phyloP scores from a whole-genome alignment of 2,113 vertebrate genomes.

The Tyrannus savana region DNA sequence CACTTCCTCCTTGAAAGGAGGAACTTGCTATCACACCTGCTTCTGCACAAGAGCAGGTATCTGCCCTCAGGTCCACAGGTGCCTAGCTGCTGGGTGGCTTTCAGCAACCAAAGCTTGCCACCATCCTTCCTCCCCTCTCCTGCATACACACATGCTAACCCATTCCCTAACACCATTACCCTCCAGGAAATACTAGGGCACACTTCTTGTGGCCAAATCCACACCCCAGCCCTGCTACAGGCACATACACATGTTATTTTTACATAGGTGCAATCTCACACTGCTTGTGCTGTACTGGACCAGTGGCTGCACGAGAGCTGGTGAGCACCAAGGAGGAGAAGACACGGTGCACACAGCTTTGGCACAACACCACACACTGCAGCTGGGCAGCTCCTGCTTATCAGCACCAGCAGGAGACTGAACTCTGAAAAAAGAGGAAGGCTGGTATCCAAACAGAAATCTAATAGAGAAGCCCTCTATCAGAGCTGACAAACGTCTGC shows the following conservation, averaged over 20 bases:
- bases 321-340: neutral
- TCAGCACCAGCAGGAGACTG: neutral
- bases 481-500: neutral
- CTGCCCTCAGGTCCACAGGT: neutral
- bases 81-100: neutral
- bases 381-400: neutral
- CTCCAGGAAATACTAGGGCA: neutral
- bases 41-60: neutral
- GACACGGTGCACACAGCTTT: accelerated
- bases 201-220: neutral
- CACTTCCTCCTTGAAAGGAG: neutral
- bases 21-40: neutral
- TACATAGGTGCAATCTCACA: accelerated
- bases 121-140: neutral
- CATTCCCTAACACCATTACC: neutral
- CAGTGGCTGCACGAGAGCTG: neutral
- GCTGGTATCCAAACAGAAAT: neutral
- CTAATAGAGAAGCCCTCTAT: neutral
- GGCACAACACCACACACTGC: accelerated
- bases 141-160: neutral
- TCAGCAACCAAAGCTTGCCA: neutral
- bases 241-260: accelerated
- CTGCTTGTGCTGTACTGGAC: neutral
- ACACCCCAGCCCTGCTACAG: neutral
- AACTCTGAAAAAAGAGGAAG: neutral